Evolutionary conservation across 2,888 invertebrate species (phyloP).

Genomic region (Erannis defoliaria): DNA sequence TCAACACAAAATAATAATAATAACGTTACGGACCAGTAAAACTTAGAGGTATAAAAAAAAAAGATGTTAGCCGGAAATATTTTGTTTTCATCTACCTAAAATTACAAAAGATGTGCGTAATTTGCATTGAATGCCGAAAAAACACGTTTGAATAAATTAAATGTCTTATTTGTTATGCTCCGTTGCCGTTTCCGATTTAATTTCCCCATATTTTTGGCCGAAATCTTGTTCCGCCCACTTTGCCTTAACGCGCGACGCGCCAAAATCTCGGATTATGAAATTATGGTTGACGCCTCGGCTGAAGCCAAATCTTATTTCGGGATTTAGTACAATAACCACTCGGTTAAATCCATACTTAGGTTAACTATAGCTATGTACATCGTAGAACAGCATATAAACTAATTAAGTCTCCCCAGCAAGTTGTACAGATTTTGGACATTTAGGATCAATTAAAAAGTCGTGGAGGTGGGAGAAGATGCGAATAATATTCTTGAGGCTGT

Average conservation of each 20-base stretch:
- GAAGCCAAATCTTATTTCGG: conserved; percentile 56
- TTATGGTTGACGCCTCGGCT: conserved; percentile 48
- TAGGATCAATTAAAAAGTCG: no score
- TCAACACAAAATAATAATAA: no score
- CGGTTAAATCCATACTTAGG: conserved; percentile 11
- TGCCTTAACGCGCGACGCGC: conserved; percentile 37
- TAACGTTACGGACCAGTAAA: no score
- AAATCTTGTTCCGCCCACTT: conserved; percentile 28
- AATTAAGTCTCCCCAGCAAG: neutral
- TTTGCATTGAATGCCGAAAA: conserved; percentile 3
- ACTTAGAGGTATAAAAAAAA: no score
- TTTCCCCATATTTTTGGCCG: conserved; percentile 23
- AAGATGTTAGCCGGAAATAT: no score
- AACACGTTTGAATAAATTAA: conserved; percentile 1
- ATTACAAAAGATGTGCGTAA: neutral
- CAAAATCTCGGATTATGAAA: conserved; percentile 52
- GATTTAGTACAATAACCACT: conserved; percentile 50
- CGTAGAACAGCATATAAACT: neutral
- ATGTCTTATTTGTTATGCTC: neutral
- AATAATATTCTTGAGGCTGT: no score
- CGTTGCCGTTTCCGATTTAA: conserved; percentile 26
- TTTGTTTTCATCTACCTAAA: neutral
- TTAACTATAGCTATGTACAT: neutral
- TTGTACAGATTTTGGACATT: no score
- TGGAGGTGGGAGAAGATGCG: no score